These are phyloP conservation scores for Hydrotaea diabolus DNA, from an alignment of 2,888 invertebrate species.

Conservation along the genomic window DNA sequence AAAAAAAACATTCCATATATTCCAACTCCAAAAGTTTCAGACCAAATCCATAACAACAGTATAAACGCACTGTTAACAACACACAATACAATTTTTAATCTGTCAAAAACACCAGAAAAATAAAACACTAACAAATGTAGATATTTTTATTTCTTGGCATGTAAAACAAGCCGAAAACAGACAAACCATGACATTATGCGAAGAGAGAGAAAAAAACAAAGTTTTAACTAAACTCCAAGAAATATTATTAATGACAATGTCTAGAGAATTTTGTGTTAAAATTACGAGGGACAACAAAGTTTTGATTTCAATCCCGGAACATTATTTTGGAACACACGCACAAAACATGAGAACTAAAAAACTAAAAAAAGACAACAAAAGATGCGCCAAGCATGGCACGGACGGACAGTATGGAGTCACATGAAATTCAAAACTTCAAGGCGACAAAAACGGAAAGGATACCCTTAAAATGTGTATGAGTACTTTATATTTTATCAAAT, in stretches of 20 bases:
- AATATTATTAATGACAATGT: constrained; percentile 76
- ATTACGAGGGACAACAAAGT: constrained; percentile 69
- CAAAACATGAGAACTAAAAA: not conserved
- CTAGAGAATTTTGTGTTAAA: constrained; percentile 75
- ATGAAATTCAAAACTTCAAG: constrained; percentile 54
- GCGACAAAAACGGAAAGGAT: constrained; percentile 23
- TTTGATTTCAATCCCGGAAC: constrained; percentile 64
- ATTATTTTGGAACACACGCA: constrained; percentile 18
- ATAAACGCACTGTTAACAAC: not conserved
- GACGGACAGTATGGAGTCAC: constrained; percentile 22
- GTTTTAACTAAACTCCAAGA: constrained; percentile 62
- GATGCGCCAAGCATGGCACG: constrained; percentile 42
- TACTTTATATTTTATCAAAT: constrained; percentile 46
- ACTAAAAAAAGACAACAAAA: constrained; percentile 27
- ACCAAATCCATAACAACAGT: too few species aligned
- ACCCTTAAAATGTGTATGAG: constrained; percentile 48
- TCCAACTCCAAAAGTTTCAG: not conserved
- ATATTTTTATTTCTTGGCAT: constrained; percentile 65
- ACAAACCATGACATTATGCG: constrained; percentile 54
- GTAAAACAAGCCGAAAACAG: constrained; percentile 66
- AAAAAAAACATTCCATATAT: too few species aligned
- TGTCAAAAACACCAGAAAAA: constrained; percentile 16
- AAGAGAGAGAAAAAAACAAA: constrained; percentile 19
- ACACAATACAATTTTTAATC: constrained; percentile 54
- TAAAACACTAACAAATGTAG: constrained; percentile 51